Conservation (phyloP, 2,797 vertebrate species). For the Microctenopoma lineatum region DNA sequence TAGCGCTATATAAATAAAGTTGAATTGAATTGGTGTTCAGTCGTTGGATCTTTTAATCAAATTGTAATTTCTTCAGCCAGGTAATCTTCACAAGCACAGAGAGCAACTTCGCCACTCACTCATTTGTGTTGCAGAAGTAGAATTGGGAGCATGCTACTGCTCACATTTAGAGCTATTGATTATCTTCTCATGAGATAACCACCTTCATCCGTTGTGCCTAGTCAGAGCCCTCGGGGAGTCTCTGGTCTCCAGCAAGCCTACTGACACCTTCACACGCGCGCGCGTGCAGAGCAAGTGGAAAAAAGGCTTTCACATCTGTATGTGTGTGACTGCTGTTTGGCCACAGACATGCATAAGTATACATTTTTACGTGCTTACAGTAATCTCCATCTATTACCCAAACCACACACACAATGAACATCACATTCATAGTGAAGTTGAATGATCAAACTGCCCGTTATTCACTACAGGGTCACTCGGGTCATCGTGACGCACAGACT, state of each 20-base stretch:
- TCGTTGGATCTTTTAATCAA: too few species aligned
- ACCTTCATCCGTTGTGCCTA: conserved; percentile 36
- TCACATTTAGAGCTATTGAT: conserved; percentile 64
- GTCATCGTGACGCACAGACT: conserved; percentile 51
- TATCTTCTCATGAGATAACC: conserved; percentile 55
- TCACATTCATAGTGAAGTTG: conserved; percentile 17
- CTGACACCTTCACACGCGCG: not conserved
- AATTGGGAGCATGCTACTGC: conserved; percentile 13
- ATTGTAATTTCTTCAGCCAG: too few species aligned
- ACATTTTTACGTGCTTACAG: conserved; percentile 15
- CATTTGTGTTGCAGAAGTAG: conserved; percentile 27
- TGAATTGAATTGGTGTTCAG: too few species aligned
- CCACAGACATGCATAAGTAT: conserved; percentile 27
- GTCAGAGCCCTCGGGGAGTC: conserved; percentile 55
- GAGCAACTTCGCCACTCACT: conserved; percentile 13
- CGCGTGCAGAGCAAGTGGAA: conserved; percentile 9
- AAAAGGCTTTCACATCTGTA: conserved; percentile 18
- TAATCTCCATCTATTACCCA: not conserved
- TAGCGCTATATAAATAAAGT: too few species aligned
- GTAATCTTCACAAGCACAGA: not conserved
- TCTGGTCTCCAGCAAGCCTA: conserved; percentile 45
- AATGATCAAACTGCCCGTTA: conserved; percentile 31
- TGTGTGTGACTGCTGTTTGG: conserved; percentile 17
- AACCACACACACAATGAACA: not conserved
- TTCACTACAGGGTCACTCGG: conserved; percentile 29